Conservation (phyloP, 2,888 invertebrate species). For the Heliconius erato region DNA sequence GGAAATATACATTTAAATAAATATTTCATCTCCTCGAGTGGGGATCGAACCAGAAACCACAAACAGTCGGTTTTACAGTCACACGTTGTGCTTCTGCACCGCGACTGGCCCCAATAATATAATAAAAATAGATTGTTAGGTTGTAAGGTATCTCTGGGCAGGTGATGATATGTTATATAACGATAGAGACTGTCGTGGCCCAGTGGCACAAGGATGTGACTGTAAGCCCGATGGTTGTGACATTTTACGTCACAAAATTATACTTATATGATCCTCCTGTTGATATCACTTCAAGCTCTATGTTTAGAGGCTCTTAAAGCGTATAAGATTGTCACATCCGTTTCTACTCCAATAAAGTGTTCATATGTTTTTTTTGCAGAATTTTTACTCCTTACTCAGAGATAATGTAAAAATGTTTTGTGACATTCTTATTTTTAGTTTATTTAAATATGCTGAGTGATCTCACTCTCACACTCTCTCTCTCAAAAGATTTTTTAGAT, state of each 20-base stretch:
- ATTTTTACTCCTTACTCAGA: too few species aligned
- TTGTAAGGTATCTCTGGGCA: not conserved
- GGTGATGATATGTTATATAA: not conserved
- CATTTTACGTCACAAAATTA: not conserved
- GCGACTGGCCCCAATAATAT: not conserved
- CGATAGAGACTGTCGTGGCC: not conserved
- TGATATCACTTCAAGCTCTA: not conserved
- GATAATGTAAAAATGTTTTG: too few species aligned
- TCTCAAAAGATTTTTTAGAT: too few species aligned
- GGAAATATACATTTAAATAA: too few species aligned
- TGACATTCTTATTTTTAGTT: too few species aligned
- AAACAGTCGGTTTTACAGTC: too few species aligned
- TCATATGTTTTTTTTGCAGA: not conserved
- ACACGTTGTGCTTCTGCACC: too few species aligned
- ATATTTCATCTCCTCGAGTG: too few species aligned
- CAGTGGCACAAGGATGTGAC: not conserved
- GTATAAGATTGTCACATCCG: not conserved
- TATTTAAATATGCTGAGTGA: too few species aligned
- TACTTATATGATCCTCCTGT: not conserved
- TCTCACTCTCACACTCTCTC: too few species aligned
- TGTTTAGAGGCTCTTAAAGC: not conserved
- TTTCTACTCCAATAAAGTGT: not conserved
- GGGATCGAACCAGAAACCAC: too few species aligned
- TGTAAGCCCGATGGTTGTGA: too few species aligned
- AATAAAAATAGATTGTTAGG: not conserved